Base-by-base conservation (phyloP, 2,113 vertebrate species). In the Rhea americana region DNA sequence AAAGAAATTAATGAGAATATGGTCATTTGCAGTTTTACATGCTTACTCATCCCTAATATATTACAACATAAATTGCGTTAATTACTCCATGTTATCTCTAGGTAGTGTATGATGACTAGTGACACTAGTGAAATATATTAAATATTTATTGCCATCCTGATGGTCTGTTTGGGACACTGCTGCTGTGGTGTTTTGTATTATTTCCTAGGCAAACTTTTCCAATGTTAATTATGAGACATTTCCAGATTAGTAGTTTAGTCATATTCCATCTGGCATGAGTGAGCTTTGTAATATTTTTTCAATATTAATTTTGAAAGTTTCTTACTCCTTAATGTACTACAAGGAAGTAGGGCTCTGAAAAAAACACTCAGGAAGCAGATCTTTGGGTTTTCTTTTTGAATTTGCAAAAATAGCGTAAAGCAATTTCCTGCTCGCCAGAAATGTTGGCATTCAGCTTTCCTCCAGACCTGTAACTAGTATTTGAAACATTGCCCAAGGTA, bases 1-100 rank as follows among this genome's bases (percentile, higher is more conserved):
- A 91, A 85, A 80, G 24, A 85, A 92, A 81, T 82, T 45, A 78
- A 76, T 89, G 86, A 77, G 13, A 70, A 87, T 67, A 53, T 82
- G 78, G 43, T 77, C 5, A 81, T 85, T 81, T 90, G 39, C n/a
- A 37, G 43, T 84, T 84, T 83, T 86, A 41, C 4, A 8, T 88
- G 50, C 53, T 79, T 94, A 90, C 47, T 87, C 48, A 87, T 77
- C 9, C 22, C 15, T 82, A 61, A 63, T 82, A 79, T 14, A 56
- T 30, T 43, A 55, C 62, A 68, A 56, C 19, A 74, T 82, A 75
- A 82, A 76, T 63, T 55, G 21, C 90, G 43, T 65, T 85, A 90
- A 87, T 85, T 90, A 55, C 5, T 89, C 51, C 19, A 5, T 82
- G 15, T 79, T 93, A 48, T 72, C 41, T 90, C n/a, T 75, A 75